A percentile compares a stretch with the other conserved stretches of the same genome.
These are phyloP conservation scores for Serripes groenlandicus DNA, from an alignment of 2,888 invertebrate species.

Conservation along the genomic window DNA sequence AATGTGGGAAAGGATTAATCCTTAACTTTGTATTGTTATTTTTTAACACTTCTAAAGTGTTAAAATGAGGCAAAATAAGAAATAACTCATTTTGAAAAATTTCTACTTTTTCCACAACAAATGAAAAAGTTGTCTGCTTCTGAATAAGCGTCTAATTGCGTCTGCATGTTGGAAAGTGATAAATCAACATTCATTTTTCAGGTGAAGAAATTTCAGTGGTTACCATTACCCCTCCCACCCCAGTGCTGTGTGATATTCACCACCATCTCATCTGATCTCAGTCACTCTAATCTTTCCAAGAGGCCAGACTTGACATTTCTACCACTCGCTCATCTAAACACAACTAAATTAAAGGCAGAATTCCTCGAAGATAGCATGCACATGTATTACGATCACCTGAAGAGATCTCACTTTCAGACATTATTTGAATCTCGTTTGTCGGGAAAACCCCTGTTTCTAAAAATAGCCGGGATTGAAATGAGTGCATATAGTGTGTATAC, in stretches of 20 bases:
- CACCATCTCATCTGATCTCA: constrained; percentile 80
- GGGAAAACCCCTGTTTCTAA: constrained; percentile 77
- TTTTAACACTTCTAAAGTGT: too few relatives aligned
- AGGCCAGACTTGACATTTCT: constrained; percentile 76
- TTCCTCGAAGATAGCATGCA: constrained; percentile 75
- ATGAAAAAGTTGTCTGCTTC: too few relatives aligned
- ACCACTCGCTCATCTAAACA: constrained; percentile 69
- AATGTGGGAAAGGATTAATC: too few relatives aligned
- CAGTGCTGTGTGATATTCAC: constrained; percentile 82
- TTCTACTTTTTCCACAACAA: neutral
- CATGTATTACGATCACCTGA: constrained; percentile 71
- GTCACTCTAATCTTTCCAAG: constrained; percentile 72
- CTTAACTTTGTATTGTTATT: too few relatives aligned
- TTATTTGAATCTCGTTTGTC: constrained; percentile 73
- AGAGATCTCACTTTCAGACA: constrained; percentile 64
- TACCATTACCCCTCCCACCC: constrained; percentile 81
- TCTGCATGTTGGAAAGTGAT: neutral
- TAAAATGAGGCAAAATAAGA: too few relatives aligned
- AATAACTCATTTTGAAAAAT: too few relatives aligned
- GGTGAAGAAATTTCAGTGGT: constrained; percentile 84
- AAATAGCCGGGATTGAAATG: constrained; percentile 79
- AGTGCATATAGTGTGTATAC: constrained; percentile 73
- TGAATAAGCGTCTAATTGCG: too few relatives aligned
- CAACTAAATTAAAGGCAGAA: constrained; percentile 60
- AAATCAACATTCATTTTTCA: constrained; percentile 53